phyloP scores from a whole-genome alignment of 2,797 vertebrate species.

The Cichlasoma orientale region DNA sequence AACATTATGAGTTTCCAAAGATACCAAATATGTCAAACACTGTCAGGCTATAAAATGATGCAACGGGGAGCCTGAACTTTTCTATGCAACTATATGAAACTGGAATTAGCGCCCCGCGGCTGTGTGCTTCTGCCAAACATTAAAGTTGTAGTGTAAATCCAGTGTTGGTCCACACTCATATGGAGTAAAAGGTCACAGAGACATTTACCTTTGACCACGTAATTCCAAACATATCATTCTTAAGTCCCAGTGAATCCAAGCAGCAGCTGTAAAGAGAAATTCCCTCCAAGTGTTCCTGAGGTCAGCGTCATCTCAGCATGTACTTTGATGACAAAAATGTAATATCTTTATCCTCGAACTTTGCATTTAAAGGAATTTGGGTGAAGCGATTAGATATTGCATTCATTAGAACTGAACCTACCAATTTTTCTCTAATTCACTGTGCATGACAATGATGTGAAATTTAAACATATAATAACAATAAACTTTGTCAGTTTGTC shows the following conservation, averaged over 20 bases:
- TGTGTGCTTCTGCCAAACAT: not conserved
- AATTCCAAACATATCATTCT: not conserved
- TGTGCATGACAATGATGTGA: not conserved
- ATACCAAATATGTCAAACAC: slow-evolving; percentile 33
- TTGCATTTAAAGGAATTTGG: not conserved
- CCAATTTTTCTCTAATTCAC: not conserved
- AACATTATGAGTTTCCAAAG: slow-evolving; percentile 30
- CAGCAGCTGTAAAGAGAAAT: not conserved
- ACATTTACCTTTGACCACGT: not conserved
- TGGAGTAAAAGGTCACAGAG: not conserved
- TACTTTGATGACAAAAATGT: not conserved
- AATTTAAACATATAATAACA: not conserved
- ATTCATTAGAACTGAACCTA: not conserved
- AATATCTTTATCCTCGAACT: not conserved
- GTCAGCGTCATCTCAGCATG: not conserved
- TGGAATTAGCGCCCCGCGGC: not conserved
- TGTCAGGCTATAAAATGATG: slow-evolving; percentile 33
- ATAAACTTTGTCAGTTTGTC: not conserved
- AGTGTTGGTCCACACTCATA: not conserved
- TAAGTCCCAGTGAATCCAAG: not conserved
- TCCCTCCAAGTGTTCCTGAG: not conserved
- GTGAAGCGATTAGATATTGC: not conserved
- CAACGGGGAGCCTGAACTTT: slow-evolving; percentile 36
- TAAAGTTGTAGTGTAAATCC: not conserved
- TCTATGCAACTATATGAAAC: not conserved